A percentile compares a stretch with the other conserved stretches of the same genome.
These are phyloP conservation scores for Cebidichthys violaceus DNA, from an alignment of 2,113 vertebrate species.

Conservation along the genomic window DNA sequence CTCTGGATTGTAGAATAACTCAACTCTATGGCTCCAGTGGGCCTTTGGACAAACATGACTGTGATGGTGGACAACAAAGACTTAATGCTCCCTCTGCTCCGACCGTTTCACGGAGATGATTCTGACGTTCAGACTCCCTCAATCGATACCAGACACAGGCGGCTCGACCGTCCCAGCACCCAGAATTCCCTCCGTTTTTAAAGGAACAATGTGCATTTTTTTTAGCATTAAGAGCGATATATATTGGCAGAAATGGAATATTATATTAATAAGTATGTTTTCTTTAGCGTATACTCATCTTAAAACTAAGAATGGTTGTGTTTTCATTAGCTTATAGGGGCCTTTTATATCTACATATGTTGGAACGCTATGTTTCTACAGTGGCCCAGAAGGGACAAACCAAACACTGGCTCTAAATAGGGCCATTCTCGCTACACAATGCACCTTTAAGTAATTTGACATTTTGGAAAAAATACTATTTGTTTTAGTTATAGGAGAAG, in stretches of 20 bases:
- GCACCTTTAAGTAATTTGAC: background rate
- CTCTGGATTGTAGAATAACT: conserved; percentile 77
- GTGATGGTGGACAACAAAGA: conserved; percentile 72
- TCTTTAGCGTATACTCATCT: background rate
- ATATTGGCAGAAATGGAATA: background rate
- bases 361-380: too few species aligned
- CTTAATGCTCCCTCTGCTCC: conserved; percentile 55
- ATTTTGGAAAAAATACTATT: background rate
- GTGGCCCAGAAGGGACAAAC: too few species aligned
- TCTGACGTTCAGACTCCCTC: conserved; percentile 32
- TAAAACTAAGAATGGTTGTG: background rate
- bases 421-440: too few species aligned
- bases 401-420: too few species aligned
- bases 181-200: background rate
- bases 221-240: background rate
- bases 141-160: conserved; percentile 53
- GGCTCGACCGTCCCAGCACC: background rate
- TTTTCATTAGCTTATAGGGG: too few species aligned
- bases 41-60: conserved; percentile 78
- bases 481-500: background rate
- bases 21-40: conserved; percentile 76
- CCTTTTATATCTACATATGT: too few species aligned
- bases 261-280: background rate
- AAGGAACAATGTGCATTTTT: background rate
- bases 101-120: conserved; percentile 33